Evolutionary conservation across 2,797 vertebrate genomes (phyloP).

Genomic region (Myoxocephalus aenaeus): DNA sequence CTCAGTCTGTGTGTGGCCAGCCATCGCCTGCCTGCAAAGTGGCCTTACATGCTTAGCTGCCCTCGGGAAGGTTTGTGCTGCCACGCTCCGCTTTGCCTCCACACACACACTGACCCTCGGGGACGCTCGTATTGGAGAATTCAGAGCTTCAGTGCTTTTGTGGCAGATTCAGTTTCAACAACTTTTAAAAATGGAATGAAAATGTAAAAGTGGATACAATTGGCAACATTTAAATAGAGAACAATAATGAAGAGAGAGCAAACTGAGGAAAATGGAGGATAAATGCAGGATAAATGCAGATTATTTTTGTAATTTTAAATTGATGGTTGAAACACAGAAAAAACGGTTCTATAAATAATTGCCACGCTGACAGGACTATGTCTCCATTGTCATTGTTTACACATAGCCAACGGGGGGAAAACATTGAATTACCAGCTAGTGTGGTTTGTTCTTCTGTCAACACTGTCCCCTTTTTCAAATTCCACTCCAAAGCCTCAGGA

Average conservation of each 20-base stretch:
- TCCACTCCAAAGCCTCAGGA: constrained; percentile 68
- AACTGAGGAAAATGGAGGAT: constrained; percentile 12
- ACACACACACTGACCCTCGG: constrained; percentile 23
- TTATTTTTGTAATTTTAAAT: constrained; percentile 32
- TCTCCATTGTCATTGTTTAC: constrained; percentile 54
- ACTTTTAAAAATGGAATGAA: constrained; percentile 31
- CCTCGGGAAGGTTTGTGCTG: constrained; percentile 59
- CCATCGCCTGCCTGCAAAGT: constrained; percentile 45
- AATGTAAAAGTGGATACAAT: constrained; percentile 21
- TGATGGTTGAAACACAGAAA: constrained; percentile 19
- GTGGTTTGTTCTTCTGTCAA: constrained; percentile 68
- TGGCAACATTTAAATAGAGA: neutral
- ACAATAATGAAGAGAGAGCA: constrained; percentile 7
- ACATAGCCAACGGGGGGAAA: constrained; percentile 47
- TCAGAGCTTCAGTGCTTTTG: constrained; percentile 7
- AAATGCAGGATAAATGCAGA: constrained; percentile 8
- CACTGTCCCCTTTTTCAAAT: constrained; percentile 59
- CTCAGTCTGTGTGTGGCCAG: constrained; percentile 75
- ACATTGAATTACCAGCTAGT: constrained; percentile 44
- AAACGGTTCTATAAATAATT: constrained; percentile 27
- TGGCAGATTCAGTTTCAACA: constrained; percentile 31
- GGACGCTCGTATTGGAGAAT: constrained; percentile 28
- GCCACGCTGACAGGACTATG: constrained; percentile 42
- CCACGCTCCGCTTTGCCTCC: constrained; percentile 43
- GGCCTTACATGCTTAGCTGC: constrained; percentile 61